Conservation (phyloP, 2,797 vertebrate species). For the Eidolon dupreanum region DNA sequence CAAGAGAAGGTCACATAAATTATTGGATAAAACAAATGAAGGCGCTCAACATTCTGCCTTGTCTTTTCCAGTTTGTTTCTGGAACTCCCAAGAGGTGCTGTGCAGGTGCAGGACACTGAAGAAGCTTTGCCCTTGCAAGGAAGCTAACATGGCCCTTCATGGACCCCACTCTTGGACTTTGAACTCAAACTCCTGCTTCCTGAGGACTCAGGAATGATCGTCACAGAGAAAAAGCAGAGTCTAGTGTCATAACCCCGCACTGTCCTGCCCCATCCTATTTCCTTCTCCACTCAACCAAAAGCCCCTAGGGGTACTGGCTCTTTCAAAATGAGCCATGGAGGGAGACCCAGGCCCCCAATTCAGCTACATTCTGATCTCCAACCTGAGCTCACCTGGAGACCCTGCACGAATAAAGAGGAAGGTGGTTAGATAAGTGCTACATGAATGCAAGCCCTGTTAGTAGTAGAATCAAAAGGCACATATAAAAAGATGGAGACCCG, state of each 20-base stretch:
- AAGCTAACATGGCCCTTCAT: fast-evolving
- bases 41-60: neutral
- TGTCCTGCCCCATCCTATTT: neutral
- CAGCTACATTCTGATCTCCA: neutral
- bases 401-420: neutral
- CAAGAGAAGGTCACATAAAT: neutral
- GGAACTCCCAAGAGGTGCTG: neutral
- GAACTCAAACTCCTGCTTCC: neutral
- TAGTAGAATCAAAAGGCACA: neutral
- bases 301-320: neutral
- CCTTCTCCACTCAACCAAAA: neutral
- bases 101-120: neutral
- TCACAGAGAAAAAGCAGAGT: fast-evolving
- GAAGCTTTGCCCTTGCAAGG: neutral
- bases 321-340: neutral
- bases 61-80: neutral
- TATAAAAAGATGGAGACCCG: neutral
- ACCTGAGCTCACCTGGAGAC: neutral
- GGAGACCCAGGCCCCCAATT: neutral
- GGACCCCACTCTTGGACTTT: neutral
- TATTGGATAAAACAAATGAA: neutral
- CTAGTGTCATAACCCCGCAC: neutral
- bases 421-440: neutral
- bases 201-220: neutral
- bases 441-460: neutral